Percentiles rank a stretch among this genome's conserved stretches.
phyloP scores from a whole-genome alignment of 2,888 invertebrate species.

The Podabrus alpinus region DNA sequence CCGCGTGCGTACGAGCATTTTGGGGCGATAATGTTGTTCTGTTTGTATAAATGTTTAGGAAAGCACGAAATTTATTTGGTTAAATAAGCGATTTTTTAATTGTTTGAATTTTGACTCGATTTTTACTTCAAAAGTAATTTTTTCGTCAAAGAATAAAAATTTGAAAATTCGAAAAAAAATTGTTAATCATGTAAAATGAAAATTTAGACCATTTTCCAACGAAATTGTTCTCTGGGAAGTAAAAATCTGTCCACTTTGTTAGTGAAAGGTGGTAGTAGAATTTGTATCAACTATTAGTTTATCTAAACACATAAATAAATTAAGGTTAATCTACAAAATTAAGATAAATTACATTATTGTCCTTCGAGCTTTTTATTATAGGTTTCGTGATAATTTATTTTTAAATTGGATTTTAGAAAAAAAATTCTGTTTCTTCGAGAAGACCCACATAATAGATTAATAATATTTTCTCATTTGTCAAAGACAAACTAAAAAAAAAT shows the following conservation, averaged over 20 bases:
- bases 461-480: neutral
- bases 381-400: neutral
- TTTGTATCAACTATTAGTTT: neutral
- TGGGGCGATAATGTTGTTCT: slow-evolving; percentile 17
- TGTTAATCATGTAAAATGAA: too few species aligned
- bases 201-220: too few species aligned
- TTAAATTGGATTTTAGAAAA: neutral
- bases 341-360: neutral
- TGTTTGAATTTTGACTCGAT: neutral
- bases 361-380: neutral
- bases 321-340: neutral
- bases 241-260: neutral
- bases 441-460: neutral
- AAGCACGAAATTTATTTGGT: neutral
- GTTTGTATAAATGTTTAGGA: slow-evolving; percentile 11
- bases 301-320: neutral
- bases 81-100: neutral
- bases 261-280: neutral
- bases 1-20: slow-evolving; percentile 29
- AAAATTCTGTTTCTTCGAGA: neutral
- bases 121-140: neutral
- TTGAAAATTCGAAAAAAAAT: too few species aligned
- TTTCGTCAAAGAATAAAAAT: too few species aligned
- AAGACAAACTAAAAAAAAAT: neutral
- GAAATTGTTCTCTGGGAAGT: neutral